These are phyloP conservation scores for Sipha maydis DNA, from an alignment of 2,888 invertebrate species.

Conservation along the genomic window DNA sequence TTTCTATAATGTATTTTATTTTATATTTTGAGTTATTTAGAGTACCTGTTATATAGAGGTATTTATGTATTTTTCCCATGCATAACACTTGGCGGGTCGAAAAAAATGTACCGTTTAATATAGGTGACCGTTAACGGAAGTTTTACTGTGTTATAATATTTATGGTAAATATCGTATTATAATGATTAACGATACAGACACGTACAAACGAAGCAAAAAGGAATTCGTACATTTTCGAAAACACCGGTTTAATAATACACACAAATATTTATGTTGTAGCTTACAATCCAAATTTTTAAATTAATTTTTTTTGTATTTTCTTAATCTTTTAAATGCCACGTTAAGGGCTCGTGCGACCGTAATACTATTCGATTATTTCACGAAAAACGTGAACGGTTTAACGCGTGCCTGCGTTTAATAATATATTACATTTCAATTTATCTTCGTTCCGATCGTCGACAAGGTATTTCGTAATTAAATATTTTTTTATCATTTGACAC, in stretches of 20 bases:
- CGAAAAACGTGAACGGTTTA: not conserved
- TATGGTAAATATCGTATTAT: too few relatives aligned
- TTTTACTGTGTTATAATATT: too few relatives aligned
- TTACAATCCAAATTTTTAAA: not conserved
- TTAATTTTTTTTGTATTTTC: not conserved
- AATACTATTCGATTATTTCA: not conserved
- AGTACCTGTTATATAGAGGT: too few relatives aligned
- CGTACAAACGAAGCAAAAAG: not conserved
- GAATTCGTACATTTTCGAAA: not conserved
- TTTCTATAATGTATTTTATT: too few relatives aligned
- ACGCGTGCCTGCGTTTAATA: not conserved
- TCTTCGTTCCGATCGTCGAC: slow-evolving; percentile 9
- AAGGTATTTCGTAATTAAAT: slow-evolving; percentile 2
- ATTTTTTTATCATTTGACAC: slow-evolving; percentile 18
- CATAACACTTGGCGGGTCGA: too few relatives aligned
- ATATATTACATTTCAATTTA: slow-evolving; percentile 30
- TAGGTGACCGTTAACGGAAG: too few relatives aligned
- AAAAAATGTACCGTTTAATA: too few relatives aligned
- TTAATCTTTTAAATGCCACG: not conserved
- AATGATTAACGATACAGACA: not conserved
- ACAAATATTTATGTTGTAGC: not conserved
- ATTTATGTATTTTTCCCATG: too few relatives aligned
- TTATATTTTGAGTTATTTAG: too few relatives aligned
- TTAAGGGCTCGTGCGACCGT: not conserved
- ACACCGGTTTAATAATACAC: not conserved